Percentiles rank a stretch among this genome's conserved stretches.
Conservation (phyloP, 2,888 invertebrate species). For the Digitonthophagus gazella region DNA sequence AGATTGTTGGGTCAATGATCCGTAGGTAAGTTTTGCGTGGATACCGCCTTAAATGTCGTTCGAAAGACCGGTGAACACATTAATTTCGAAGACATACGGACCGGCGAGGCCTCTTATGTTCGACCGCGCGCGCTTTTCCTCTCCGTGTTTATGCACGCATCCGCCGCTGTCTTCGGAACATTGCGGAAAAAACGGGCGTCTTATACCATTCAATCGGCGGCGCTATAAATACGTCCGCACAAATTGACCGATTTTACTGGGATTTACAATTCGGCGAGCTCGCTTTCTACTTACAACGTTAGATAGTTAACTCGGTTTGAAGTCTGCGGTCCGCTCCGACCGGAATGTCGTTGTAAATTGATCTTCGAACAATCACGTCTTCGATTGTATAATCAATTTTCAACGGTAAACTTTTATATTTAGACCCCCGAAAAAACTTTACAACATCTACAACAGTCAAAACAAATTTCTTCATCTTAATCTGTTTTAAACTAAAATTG, state of each 20-base stretch:
- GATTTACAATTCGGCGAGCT: constrained; percentile 9
- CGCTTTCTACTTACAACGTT: constrained; percentile 3
- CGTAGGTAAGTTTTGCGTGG: too few species aligned
- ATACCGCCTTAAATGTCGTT: neutral
- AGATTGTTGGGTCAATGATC: too few species aligned
- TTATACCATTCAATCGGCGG: constrained; percentile 8
- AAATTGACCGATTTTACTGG: constrained; percentile 15
- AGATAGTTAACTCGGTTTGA: neutral
- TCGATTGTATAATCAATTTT: neutral
- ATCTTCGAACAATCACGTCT: neutral
- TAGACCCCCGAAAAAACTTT: too few species aligned
- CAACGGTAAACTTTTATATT: too few species aligned
- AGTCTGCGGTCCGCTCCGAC: neutral
- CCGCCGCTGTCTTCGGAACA: neutral
- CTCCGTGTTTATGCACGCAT: constrained; percentile 5
- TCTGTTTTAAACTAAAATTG: too few species aligned
- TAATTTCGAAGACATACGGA: neutral
- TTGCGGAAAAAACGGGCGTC: neutral
- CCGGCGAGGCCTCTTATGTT: too few species aligned
- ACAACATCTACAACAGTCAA: too few species aligned
- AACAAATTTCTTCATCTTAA: too few species aligned
- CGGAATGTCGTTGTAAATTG: neutral
- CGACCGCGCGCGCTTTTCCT: constrained; percentile 8
- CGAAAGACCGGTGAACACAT: neutral
- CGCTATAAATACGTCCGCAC: constrained; percentile 13